Percentiles rank a stretch among this genome's conserved stretches.
Conservation (phyloP, 2,797 vertebrate species). For the Selene dorsalis region DNA sequence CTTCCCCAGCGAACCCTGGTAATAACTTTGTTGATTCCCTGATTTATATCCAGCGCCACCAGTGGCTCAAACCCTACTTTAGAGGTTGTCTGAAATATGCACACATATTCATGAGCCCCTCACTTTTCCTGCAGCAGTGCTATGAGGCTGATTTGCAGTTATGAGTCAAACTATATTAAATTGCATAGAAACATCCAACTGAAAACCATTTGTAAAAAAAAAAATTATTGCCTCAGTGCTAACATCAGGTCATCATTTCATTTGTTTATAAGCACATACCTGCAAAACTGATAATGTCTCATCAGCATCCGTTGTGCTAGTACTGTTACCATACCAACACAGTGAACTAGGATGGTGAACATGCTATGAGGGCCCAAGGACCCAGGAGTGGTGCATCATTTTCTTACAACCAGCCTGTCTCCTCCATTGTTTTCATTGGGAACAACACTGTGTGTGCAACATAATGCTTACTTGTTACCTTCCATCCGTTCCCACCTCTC, state of each 20-base stretch:
- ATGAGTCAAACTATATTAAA: neutral
- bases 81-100: neutral
- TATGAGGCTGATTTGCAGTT: neutral
- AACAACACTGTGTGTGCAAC: neutral
- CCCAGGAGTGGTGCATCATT: neutral
- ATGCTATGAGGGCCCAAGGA: neutral
- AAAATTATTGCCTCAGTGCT: neutral
- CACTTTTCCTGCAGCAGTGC: neutral
- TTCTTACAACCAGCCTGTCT: slow-evolving; percentile 26
- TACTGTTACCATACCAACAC: neutral
- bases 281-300: neutral
- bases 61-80: neutral
- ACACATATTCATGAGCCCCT: neutral
- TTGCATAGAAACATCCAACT: neutral
- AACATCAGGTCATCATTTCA: neutral
- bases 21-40: neutral
- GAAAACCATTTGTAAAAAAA: neutral
- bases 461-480: neutral
- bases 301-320: neutral
- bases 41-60: neutral
- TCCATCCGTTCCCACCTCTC: neutral
- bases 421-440: slow-evolving; percentile 35
- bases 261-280: neutral
- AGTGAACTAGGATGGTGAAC: neutral
- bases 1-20: neutral